phyloP scores from a whole-genome alignment of 2,888 invertebrate species.

The Caenorhabditis japonica region DNA sequence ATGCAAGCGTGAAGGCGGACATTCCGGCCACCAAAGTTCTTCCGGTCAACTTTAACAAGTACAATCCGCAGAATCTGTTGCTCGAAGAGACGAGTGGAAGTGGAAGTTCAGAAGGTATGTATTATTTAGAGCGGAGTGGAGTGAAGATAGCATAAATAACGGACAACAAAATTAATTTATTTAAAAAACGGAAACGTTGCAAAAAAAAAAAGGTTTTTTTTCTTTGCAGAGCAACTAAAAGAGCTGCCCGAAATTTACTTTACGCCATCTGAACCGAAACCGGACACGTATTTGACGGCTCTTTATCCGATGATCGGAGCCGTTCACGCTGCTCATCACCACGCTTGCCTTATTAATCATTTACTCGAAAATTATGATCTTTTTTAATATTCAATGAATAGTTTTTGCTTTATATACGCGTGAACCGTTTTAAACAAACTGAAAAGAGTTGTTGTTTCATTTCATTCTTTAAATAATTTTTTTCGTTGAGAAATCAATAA shows the following conservation, averaged over 20 bases:
- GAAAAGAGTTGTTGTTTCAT: too few species aligned
- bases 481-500: too few species aligned
- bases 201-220: not conserved
- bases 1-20: constrained; percentile 8
- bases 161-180: too few species aligned
- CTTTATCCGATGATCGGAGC: constrained; percentile 33
- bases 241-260: constrained; percentile 33
- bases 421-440: too few species aligned
- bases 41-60: constrained; percentile 25
- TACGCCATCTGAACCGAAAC: not conserved
- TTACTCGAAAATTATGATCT: constrained; percentile 35
- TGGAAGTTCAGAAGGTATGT: not conserved
- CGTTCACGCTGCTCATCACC: constrained; percentile 30
- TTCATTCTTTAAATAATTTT: too few species aligned
- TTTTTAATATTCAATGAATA: too few species aligned
- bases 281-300: constrained; percentile 28
- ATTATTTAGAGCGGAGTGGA: too few species aligned
- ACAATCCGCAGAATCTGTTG: constrained; percentile 37
- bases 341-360: constrained; percentile 36
- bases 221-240: constrained; percentile 18
- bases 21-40: constrained; percentile 22
- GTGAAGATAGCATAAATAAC: too few species aligned
- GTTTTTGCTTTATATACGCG: too few species aligned
- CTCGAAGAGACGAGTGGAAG: not conserved
- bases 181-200: too few species aligned